Conservation (phyloP, 92 coral and sea anemone genomes). For the Bergia puertoricense region DNA sequence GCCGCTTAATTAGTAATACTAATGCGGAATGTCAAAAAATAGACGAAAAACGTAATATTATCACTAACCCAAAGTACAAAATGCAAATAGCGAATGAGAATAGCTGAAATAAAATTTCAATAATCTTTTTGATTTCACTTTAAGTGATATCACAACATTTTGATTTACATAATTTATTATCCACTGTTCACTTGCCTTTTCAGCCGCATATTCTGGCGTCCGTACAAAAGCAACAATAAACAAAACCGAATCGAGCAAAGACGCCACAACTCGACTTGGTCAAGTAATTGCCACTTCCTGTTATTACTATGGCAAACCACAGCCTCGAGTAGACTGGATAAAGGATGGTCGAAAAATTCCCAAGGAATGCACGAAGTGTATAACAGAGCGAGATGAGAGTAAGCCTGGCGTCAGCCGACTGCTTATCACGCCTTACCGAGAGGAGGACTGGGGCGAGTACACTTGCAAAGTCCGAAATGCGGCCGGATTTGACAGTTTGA, state of each 20-base stretch:
- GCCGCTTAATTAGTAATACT: no score
- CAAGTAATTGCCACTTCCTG: slow-evolving; percentile 11
- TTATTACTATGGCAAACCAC: slow-evolving; percentile 41
- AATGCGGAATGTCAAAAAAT: no score
- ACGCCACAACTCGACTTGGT: slow-evolving; percentile 19
- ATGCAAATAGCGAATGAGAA: no score
- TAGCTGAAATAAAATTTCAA: no score
- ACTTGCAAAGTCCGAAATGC: slow-evolving; percentile 53
- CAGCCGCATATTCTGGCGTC: not conserved
- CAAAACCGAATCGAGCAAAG: slow-evolving; percentile 5
- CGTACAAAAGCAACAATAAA: slow-evolving; percentile 20
- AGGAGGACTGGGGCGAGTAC: slow-evolving; percentile 50
- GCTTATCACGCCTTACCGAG: slow-evolving; percentile 47
- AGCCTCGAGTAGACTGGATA: slow-evolving; percentile 53
- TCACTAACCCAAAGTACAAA: no score
- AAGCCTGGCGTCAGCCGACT: slow-evolving; percentile 30
- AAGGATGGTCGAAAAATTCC: slow-evolving; percentile 44
- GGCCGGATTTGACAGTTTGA: slow-evolving; percentile 50
- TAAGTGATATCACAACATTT: no score
- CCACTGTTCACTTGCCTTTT: not conserved
- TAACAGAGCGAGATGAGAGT: slow-evolving; percentile 30
- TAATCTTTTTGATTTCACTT: no score
- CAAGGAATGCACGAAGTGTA: slow-evolving; percentile 42
- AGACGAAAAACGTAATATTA: no score
- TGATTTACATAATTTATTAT: no score